These are phyloP conservation scores for Anseranas semipalmata DNA, from an alignment of 2,113 vertebrate species.

Conservation along the genomic window DNA sequence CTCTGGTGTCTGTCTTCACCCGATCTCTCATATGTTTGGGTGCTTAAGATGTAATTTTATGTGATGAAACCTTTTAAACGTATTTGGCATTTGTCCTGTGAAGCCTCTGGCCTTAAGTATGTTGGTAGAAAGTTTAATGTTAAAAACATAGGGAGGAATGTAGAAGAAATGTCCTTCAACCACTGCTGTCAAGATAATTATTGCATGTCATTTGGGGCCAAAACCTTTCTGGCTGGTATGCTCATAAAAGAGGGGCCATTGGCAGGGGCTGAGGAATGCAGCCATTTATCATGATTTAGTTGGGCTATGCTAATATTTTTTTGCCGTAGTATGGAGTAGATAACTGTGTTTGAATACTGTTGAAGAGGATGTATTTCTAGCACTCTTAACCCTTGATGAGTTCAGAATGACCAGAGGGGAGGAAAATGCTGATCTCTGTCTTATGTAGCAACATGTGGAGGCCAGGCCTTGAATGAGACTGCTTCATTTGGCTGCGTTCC, in stretches of 20 bases:
- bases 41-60: neutral
- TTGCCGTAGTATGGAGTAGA: neutral
- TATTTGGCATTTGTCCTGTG: constrained; percentile 5
- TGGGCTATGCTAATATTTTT: neutral
- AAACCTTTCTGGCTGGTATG: neutral
- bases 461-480: neutral
- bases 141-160: neutral
- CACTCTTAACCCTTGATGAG: neutral
- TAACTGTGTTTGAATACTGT: neutral
- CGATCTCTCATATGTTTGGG: neutral
- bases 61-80: neutral
- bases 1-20: constrained; percentile 8
- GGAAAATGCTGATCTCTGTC: neutral
- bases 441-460: neutral
- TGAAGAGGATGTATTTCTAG: neutral
- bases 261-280: neutral
- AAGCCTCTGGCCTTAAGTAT: neutral
- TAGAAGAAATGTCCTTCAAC: neutral
- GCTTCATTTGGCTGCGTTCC: neutral
- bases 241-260: neutral
- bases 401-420: neutral
- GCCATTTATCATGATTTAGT: neutral
- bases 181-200: neutral
- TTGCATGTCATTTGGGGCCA: neutral
- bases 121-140: neutral